Base-by-base conservation (phyloP, 37 sponge, comb jelly and placozoan genomes). In the Haliclona indistincta region DNA sequence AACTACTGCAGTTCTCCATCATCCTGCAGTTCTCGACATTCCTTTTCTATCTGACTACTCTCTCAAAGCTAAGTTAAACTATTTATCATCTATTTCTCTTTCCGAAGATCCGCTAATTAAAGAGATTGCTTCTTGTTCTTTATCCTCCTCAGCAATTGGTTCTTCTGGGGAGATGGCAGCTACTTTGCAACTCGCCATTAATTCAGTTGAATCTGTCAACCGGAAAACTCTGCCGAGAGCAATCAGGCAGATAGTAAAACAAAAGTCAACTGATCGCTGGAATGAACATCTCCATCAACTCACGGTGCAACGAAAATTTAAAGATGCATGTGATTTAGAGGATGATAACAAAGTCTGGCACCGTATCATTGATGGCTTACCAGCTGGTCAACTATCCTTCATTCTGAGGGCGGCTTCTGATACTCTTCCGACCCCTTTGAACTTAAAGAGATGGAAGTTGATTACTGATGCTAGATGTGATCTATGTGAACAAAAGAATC, bases 381-480 rank as follows among this genome's bases (percentile, higher is more conserved):
- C 45, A 25, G 25, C 70, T 44, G 70, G 47, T 44, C 47, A 69
- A 40, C 43, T 69, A 5, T 69, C 70, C 20, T 69, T 69, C 32
- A 29, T 64, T 64, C 66, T 64, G 4, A 2, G 15, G 38, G 66
- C 66, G 22, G 33, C 66, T 34, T 64, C 70, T 69, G 70, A 69
- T 44, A 78, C 68, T 1, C 56, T 78, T 1, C 79, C 79, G 19
- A 67, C 68, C 11, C 68, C 55, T 23, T 19, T 78, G 41, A 78
- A 78, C 45, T 55, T 47, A 11, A 20, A 35, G n/a, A 2, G 68
- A 29, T 78, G 79, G 79, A 67, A 67, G 4, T 78, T 0, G 33
- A 38, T 36, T n/a, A 19, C 2, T 4, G 26, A 1, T 49, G 35
- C 15, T n/a, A 4, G 33, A 17, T 79, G 80, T 41, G 58, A 33